phyloP scores from a whole-genome alignment of 2,797 vertebrate species.

The Gymnodraco acuticeps region DNA sequence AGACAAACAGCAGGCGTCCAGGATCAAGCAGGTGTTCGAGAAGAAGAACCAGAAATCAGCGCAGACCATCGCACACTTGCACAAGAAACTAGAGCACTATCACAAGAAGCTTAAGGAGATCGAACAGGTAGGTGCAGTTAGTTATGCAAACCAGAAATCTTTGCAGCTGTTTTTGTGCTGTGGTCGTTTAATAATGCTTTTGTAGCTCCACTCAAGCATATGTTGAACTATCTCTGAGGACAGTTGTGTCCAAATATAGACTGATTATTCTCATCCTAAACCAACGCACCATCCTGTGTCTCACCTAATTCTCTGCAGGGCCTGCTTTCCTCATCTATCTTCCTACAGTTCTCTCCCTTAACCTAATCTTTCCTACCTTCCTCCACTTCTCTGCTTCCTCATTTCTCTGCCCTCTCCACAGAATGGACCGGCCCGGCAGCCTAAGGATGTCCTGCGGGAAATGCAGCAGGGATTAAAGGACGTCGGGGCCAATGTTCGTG shows the following conservation, averaged over 20 bases:
- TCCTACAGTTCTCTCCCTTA: constrained; percentile 47
- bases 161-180: background rate
- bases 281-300: constrained; percentile 48
- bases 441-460: constrained; percentile 97
- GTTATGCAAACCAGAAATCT: background rate
- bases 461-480: constrained; percentile 99
- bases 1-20: constrained; percentile 95
- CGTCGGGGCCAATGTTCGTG: constrained; percentile 94
- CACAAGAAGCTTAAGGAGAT: constrained; percentile 97
- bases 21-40: constrained; percentile 99
- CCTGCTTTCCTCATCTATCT: constrained; percentile 50
- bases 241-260: constrained; percentile 53
- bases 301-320: constrained; percentile 50
- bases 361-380: constrained; percentile 52
- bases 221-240: constrained; percentile 36
- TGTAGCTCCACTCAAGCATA: constrained; percentile 21
- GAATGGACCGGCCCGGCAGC: constrained; percentile 95
- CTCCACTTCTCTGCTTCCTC: constrained; percentile 57
- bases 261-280: constrained; percentile 34
- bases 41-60: constrained; percentile 99
- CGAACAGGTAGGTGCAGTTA: constrained; percentile 85
- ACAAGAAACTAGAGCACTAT: constrained; percentile 98
- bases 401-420: constrained; percentile 63
- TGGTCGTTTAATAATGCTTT: constrained; percentile 21
- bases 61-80: constrained; percentile 96